A percentile compares a stretch with the other conserved stretches of the same genome.
These are phyloP conservation scores for Lampropteryx suffumata DNA, from an alignment of 2,888 invertebrate species.

Conservation along the genomic window DNA sequence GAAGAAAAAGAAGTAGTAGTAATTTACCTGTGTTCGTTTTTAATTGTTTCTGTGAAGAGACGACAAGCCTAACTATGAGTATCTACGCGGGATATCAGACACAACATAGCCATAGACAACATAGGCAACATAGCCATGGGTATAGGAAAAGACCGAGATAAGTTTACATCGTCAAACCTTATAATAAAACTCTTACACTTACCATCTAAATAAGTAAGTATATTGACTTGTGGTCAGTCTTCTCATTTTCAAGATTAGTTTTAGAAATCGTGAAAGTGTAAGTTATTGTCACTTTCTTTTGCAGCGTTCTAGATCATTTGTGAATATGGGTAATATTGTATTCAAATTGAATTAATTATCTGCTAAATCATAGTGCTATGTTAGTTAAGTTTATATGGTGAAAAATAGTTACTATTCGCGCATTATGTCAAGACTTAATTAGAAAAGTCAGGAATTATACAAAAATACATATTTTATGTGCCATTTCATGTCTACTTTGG, in stretches of 20 bases:
- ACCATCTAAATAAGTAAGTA: too few relatives aligned
- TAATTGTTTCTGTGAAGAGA: too few relatives aligned
- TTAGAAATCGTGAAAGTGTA: slow-evolving; percentile 34
- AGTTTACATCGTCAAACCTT: too few relatives aligned
- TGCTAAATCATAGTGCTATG: too few relatives aligned
- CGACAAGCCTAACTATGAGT: too few relatives aligned
- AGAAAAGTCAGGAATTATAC: slow-evolving; percentile 5
- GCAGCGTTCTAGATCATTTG: slow-evolving; percentile 30
- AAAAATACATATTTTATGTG: slow-evolving; percentile 14
- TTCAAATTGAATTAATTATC: too few relatives aligned
- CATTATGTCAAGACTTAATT: slow-evolving; percentile 1
- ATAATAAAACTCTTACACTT: slow-evolving; percentile 6
- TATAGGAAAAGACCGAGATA: too few relatives aligned
- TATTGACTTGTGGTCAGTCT: slow-evolving; percentile 32
- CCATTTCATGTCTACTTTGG: slow-evolving; percentile 18
- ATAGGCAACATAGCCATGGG: too few relatives aligned
- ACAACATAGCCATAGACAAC: too few relatives aligned
- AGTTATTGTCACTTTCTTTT: slow-evolving; percentile 34
- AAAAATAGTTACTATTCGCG: not conserved
- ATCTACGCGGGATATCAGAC: too few relatives aligned
- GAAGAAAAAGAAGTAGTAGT: too few relatives aligned
- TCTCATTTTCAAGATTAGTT: slow-evolving; percentile 31
- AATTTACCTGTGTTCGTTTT: too few relatives aligned
- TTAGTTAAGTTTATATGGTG: not conserved
- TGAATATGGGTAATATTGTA: slow-evolving; percentile 19